Base-by-base conservation (phyloP, 2,113 vertebrate species). In the Rhabdornis inornatus region DNA sequence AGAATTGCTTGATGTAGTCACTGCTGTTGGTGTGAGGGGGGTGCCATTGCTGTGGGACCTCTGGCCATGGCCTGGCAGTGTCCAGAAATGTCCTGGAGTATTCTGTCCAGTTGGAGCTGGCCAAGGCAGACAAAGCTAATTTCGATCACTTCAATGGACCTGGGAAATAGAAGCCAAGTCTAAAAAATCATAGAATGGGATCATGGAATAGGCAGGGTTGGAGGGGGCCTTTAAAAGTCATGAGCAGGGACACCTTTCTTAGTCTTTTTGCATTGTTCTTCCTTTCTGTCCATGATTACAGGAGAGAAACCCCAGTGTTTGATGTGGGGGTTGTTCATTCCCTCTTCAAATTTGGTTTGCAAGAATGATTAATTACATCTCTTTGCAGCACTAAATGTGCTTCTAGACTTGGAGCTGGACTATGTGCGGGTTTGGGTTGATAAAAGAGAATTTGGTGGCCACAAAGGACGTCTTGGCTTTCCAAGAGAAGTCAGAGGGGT, bases 101-200 rank as follows among this genome's bases (percentile, higher is more conserved):
- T 94, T 57, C 68, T 64, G 64, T 31, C 20, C 35, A 0, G 7
- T 4, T 79, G 49, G 71, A 92, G 55, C 59, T 14, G 11, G 71
- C 65, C 4, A 30, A 92, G 79, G 77, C 47, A 56, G 93, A 64
- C 60, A 91, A 83, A 94, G 96, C 87, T 72, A 83, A 55, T 15
- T 10, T 59, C 25, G 13, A 63, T 86, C 39, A 20, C 33, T 52
- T 74, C 72, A 49, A 56, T 80, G 85, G 3, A 24, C 60, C 17
- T 59, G 27, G 6, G 30, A 68, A 63, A 25, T 40, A 24, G 8
- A 71, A 77, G 30, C 5, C 24, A 49, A 69, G 19, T 39, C 23
- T 61, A 2, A 11, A 49, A 40, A 63, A 20, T 84, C 17, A 15
- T 13, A 13, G 44, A n/a, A 47, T n/a, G 15, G 25, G 55, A 10